Evolutionary conservation across 2,888 invertebrate species (phyloP), one percentile per base, ranked within the genome.

Genomic region (Molanna angustata): DNA sequence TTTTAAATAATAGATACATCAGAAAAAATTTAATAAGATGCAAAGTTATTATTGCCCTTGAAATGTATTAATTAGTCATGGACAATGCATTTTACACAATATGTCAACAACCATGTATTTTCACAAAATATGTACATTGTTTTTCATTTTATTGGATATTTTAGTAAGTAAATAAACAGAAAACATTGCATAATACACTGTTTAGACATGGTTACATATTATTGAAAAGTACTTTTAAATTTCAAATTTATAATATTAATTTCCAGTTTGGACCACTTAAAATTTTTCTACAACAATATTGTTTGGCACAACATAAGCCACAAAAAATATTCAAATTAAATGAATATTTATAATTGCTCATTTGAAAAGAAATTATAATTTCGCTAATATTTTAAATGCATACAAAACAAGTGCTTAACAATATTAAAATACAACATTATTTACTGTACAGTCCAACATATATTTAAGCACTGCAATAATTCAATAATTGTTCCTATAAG

Each of bases 381-480:
- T 43, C 22, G 27, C 14, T 13, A 42, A 17, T 31, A 45, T 40
- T 49, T 49, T 32, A 33, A 54, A 52, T 54, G 53, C 57, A 49
- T 44, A 43, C 53, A 49, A 52, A 54, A 57, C 53, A 54, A 56
- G 55, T 57, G 50, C 57, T 27, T 50, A 51, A 48, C n/a, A n/a
- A n/a, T 18, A 49, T 41, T 42, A 42, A 47, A 27, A 31, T 2
- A 4, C 13, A 18, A 14, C 19, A 52, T 52, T 39, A 17, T 41
- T 49, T 49, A 41, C 49, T n/a, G n/a, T n/a, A n/a, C n/a, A n/a
- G n/a, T n/a, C n/a, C n/a, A n/a, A n/a, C n/a, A n/a, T n/a, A n/a
- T n/a, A n/a, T n/a, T n/a, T n/a, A n/a, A n/a, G n/a, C n/a, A n/a
- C n/a, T n/a, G n/a, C n/a, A n/a, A n/a, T n/a, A n/a, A n/a, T n/a